Base-by-base conservation (phyloP, 2,888 invertebrate genomes). In the Pristionchus maxplancki region DNA sequence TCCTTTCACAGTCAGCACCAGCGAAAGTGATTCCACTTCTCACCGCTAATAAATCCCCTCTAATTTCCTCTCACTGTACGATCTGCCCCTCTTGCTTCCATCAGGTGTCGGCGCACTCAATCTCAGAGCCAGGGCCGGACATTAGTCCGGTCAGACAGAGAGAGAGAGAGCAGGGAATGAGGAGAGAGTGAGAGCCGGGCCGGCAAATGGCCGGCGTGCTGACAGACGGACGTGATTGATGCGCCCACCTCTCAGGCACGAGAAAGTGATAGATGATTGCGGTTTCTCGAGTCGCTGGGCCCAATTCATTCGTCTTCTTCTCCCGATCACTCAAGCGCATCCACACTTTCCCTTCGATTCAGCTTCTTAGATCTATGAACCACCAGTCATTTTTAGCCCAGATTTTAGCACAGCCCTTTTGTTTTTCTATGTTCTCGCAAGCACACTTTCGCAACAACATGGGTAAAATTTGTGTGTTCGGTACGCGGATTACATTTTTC, bases 191-290 rank as follows among this genome's bases (percentile, higher is more conserved):
- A 64, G 71, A 17, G 37, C 71, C 37, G 20, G 37, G 71, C 67
- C 67, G 67, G 71, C 34, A 71, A 71, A 37, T 37, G 71, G 71
- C 9, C 67, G 17, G 31, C n/a, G n/a, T n/a, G n/a, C 40, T 71
- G 71, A 71, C 71, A 71, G 71, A 71, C 28, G 31, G 58, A 3
- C 58, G 58, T 58, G 71, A 71, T 71, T 31, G 71, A 71, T 71
- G 71, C 37, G 34, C 62, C 28, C 24, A 5, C 20, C 58, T 58
- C 15, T 17, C 71, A 58, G 58, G 58, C 58, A n/a, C n/a, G 37
- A 71, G 71, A 20, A 37, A 37, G 71, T 71, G 71, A 71, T 71
- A 71, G 71, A 71, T 71, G 71, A 71, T 71, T 71, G 71, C 71
- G 71, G 71, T 37, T 67, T n/a, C 58, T 58, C 58, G 20, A 58